Percentiles rank a stretch among this genome's conserved stretches.
These are phyloP conservation scores for Spinibarbus caldwelli DNA, from an alignment of 2,797 vertebrate genomes.

Conservation along the genomic window DNA sequence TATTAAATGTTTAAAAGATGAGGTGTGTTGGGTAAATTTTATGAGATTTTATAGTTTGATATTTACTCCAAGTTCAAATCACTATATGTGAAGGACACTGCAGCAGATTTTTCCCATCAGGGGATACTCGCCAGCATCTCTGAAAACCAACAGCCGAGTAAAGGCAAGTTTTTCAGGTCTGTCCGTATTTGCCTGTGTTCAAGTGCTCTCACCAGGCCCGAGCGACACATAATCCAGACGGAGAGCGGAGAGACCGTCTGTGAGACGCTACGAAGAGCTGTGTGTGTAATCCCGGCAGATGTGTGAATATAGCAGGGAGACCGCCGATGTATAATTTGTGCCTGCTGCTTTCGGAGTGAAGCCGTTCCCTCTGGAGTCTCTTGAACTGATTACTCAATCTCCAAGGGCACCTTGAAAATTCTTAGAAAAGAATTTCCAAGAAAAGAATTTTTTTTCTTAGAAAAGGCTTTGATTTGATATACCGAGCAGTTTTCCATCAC, in stretches of 20 bases:
- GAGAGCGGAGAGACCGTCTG: slow-evolving; percentile 42
- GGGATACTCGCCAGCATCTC: slow-evolving; percentile 18
- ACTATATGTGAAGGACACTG: slow-evolving; percentile 25
- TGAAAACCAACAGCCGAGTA: slow-evolving; percentile 35
- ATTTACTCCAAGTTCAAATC: background rate
- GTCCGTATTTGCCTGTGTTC: slow-evolving; percentile 8
- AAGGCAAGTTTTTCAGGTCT: slow-evolving; percentile 5
- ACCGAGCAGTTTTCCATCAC: slow-evolving; percentile 24
- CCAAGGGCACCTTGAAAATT: slow-evolving; percentile 57
- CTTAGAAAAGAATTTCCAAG: too few species aligned
- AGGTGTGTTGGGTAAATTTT: background rate
- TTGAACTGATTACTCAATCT: slow-evolving; percentile 45
- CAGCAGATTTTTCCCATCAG: slow-evolving; percentile 35
- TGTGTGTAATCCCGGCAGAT: slow-evolving; percentile 46
- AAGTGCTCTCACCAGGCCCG: slow-evolving; percentile 38
- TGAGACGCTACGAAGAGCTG: slow-evolving; percentile 10
- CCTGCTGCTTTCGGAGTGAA: slow-evolving; percentile 33
- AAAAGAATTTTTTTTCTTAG: too few species aligned
- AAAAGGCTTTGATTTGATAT: slow-evolving; percentile 37
- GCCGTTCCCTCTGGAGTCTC: slow-evolving; percentile 43
- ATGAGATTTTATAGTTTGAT: background rate
- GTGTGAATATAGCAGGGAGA: slow-evolving; percentile 41
- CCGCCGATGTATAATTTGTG: slow-evolving; percentile 37
- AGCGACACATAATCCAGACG: slow-evolving; percentile 43
- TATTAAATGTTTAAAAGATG: background rate